Evolutionary conservation across 2,797 vertebrate species (phyloP).

Genomic region (Rhyacichthys aspro): DNA sequence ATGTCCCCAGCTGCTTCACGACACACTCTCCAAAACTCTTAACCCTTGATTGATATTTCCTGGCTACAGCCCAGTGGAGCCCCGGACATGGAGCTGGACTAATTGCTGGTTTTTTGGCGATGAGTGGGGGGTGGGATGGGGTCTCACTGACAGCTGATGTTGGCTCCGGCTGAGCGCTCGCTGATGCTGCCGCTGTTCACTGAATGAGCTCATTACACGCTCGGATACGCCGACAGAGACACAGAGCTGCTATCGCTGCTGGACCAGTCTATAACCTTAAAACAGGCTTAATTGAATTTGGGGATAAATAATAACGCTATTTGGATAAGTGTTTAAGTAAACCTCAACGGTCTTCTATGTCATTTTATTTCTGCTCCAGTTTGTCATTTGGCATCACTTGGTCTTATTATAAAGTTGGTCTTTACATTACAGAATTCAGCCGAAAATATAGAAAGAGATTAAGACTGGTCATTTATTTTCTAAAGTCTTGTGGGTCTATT

Average conservation of each 20-base stretch:
- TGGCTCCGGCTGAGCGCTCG: slow-evolving; percentile 44
- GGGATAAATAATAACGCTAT: slow-evolving; percentile 16
- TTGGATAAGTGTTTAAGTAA: slow-evolving; percentile 5
- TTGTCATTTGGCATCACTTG: too few relatives aligned
- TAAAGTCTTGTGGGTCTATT: too few relatives aligned
- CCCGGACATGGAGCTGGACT: slow-evolving; percentile 39
- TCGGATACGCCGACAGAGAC: slow-evolving; percentile 67
- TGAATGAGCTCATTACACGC: slow-evolving; percentile 79
- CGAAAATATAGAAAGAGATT: too few relatives aligned
- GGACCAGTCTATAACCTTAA: background rate
- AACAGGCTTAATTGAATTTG: slow-evolving; percentile 6
- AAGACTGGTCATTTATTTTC: too few relatives aligned
- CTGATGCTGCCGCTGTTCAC: slow-evolving; percentile 52
- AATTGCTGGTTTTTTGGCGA: slow-evolving; percentile 21
- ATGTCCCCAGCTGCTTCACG: too few relatives aligned
- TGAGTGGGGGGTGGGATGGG: slow-evolving; percentile 1
- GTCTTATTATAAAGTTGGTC: too few relatives aligned
- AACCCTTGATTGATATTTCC: background rate
- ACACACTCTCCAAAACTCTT: background rate
- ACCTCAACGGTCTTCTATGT: background rate
- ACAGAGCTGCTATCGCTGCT: slow-evolving; percentile 18
- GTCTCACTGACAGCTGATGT: slow-evolving; percentile 63
- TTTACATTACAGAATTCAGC: too few relatives aligned
- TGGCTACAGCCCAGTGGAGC: background rate
- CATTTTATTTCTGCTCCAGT: too few relatives aligned